A percentile compares a stretch with the other conserved stretches of the same genome.
These are phyloP conservation scores for Cepaea hortensis DNA, from an alignment of 2,888 invertebrate genomes.

Conservation along the genomic window DNA sequence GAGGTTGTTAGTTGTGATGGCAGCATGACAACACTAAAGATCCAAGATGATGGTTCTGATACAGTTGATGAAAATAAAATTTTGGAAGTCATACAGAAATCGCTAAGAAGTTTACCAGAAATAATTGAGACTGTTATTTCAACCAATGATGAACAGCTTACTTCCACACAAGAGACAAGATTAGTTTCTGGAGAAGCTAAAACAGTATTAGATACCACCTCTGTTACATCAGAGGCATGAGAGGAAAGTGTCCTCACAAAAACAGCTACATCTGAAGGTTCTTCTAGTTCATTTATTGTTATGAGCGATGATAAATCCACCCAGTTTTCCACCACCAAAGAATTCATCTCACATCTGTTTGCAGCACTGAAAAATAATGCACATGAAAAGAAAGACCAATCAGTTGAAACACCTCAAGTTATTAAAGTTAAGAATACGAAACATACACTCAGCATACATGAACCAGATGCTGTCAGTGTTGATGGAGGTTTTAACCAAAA, in stretches of 20 bases:
- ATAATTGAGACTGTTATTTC: neutral
- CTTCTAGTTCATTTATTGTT: neutral
- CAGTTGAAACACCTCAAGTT: neutral
- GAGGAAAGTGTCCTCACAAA: neutral
- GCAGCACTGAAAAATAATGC: slow-evolving; percentile 4
- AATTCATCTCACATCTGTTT: slow-evolving; percentile 8
- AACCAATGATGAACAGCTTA: neutral
- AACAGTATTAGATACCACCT: neutral
- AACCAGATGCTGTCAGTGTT: neutral
- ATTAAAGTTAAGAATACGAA: neutral
- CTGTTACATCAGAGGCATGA: neutral
- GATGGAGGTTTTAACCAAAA: neutral
- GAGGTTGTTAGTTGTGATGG: slow-evolving; percentile 30
- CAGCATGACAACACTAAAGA: slow-evolving; percentile 2
- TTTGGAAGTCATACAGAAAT: neutral
- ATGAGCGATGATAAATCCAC: neutral
- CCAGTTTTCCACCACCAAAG: neutral
- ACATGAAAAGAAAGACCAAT: neutral
- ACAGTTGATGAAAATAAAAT: neutral
- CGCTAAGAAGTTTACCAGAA: neutral
- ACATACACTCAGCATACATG: neutral
- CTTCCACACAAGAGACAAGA: too few species aligned
- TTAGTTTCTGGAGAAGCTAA: neutral
- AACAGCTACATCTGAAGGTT: neutral
- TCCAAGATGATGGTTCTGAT: slow-evolving; percentile 3